phyloP scores from a whole-genome alignment of 2,797 vertebrate species.

The Falco novaeseelandiae region DNA sequence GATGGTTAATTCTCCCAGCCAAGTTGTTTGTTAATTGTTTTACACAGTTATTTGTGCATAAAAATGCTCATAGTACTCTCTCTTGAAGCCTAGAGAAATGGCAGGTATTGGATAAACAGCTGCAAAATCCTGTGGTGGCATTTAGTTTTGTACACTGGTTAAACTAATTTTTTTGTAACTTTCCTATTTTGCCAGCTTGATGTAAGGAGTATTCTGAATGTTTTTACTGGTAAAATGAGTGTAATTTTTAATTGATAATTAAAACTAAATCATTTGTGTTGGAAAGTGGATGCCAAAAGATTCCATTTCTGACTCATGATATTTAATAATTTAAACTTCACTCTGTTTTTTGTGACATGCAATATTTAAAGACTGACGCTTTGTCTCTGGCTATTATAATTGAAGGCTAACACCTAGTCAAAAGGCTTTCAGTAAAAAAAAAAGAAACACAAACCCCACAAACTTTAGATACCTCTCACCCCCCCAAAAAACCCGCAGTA shows the following conservation, averaged over 20 bases:
- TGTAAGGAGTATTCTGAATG: neutral
- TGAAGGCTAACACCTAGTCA: constrained; percentile 28
- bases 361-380: constrained; percentile 65
- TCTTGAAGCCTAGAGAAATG: neutral
- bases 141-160: neutral
- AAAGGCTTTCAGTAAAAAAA: constrained; percentile 13
- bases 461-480: neutral
- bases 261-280: neutral
- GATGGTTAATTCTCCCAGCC: neutral
- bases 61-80: neutral
- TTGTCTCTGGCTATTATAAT: neutral
- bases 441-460: neutral
- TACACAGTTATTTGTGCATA: neutral
- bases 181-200: neutral
- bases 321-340: constrained; percentile 35
- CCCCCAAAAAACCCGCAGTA: neutral
- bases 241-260: neutral
- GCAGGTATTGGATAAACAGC: neutral
- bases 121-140: neutral
- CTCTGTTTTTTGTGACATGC: constrained; percentile 2
- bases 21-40: neutral
- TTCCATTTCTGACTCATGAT: neutral
- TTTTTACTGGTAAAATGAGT: neutral
- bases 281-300: neutral
- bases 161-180: neutral